These are phyloP conservation scores for Acholoe squamosa DNA, from an alignment of 2,888 invertebrate genomes.

Conservation along the genomic window DNA sequence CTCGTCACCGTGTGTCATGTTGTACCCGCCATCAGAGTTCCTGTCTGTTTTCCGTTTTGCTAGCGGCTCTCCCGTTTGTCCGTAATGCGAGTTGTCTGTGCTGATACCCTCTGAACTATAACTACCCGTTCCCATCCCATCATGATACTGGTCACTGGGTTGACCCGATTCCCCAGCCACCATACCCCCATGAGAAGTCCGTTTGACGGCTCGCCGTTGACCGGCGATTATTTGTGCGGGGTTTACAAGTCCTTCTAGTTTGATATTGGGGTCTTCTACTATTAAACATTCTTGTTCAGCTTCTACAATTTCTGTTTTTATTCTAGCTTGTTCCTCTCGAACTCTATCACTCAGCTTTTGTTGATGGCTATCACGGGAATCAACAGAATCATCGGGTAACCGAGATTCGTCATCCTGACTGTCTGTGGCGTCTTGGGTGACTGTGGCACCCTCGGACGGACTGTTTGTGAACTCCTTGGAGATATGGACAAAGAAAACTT, in stretches of 20 bases:
- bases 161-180: neutral
- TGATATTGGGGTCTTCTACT: conserved; percentile 49
- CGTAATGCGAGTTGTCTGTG: conserved; percentile 37
- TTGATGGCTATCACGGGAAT: neutral
- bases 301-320: conserved; percentile 36
- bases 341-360: conserved; percentile 55
- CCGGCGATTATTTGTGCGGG: conserved; percentile 52
- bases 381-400: neutral
- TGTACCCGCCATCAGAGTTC: neutral
- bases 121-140: neutral
- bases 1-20: conserved; percentile 3
- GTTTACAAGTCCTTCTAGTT: conserved; percentile 52
- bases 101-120: neutral
- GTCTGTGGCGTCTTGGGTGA: conserved; percentile 37
- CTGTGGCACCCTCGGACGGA: conserved; percentile 51
- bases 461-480: conserved; percentile 60
- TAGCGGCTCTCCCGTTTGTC: conserved; percentile 35
- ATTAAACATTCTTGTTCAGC: conserved; percentile 44
- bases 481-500: conserved; percentile 66
- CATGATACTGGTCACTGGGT: neutral
- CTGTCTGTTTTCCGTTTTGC: conserved; percentile 19
- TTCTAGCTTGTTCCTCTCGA: conserved; percentile 21
- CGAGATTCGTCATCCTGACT: conserved; percentile 37
- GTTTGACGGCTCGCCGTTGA: conserved; percentile 44
- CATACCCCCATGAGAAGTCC: conserved; percentile 23